Conservation (phyloP, 92 coral and sea anemone species). For the Palythoa caribaeorum region DNA sequence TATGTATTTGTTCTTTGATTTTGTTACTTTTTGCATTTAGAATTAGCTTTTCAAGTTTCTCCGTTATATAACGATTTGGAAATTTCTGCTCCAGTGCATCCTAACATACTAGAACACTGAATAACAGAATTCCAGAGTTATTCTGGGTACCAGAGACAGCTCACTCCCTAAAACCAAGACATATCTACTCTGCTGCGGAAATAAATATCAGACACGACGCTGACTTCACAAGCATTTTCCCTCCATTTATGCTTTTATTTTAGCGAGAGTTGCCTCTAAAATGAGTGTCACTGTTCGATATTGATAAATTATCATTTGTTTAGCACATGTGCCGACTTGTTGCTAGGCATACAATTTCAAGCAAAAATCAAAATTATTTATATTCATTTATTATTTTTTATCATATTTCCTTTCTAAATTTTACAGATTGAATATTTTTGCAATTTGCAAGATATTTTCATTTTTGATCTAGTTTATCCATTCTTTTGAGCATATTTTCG, state of each 20-base stretch:
- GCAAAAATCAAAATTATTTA: background rate
- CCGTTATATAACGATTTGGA: background rate
- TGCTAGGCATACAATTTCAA: conserved; percentile 12
- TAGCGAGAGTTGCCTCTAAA: conserved; percentile 27
- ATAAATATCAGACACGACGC: background rate
- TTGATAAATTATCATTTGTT: conserved; percentile 22
- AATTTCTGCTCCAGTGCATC: background rate
- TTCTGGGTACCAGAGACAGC: background rate
- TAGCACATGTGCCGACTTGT: background rate
- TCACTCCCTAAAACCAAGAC: background rate
- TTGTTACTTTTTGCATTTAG: conserved; percentile 31
- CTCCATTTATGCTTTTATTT: conserved; percentile 7
- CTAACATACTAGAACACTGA: background rate
- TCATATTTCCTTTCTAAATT: background rate
- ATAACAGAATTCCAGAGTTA: conserved; percentile 5
- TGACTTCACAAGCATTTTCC: conserved; percentile 1
- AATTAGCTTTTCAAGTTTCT: background rate
- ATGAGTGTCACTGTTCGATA: conserved; percentile 8
- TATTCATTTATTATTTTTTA: background rate
- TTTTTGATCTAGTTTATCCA: conserved; percentile 12
- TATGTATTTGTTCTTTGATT: conserved; percentile 8
- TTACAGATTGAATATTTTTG: conserved; percentile 5
- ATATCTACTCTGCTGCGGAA: background rate
- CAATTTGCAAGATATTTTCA: background rate
- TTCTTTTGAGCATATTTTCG: conserved; percentile 4